A percentile compares a stretch with the other conserved stretches of the same genome.
phyloP scores from a whole-genome alignment of 2,888 invertebrate species.

The Rhaphigaster nebulosa region DNA sequence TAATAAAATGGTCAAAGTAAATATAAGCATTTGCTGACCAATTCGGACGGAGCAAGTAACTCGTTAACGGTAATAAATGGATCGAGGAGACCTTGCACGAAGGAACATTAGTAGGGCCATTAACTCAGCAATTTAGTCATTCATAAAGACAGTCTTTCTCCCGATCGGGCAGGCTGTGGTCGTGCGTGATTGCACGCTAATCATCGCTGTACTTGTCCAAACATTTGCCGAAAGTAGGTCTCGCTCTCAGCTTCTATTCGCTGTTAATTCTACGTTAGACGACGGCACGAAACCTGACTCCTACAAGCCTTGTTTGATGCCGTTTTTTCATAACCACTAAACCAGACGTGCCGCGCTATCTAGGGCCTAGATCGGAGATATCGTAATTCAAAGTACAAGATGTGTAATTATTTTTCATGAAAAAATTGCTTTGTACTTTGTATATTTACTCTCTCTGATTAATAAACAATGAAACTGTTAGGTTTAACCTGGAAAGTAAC shows the following conservation, averaged over 20 bases:
- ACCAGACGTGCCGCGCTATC: neutral
- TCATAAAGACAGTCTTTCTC: conserved; percentile 30
- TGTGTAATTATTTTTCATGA: neutral
- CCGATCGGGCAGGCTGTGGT: neutral
- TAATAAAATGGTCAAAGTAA: neutral
- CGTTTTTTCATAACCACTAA: neutral
- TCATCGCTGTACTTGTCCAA: conserved; percentile 10
- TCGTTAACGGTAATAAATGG: conserved; percentile 35
- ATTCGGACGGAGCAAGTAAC: neutral
- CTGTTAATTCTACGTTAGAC: neutral
- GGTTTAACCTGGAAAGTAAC: too few relatives aligned
- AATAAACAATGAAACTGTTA: neutral
- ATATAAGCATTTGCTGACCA: neutral
- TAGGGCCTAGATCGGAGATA: neutral
- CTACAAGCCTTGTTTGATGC: neutral
- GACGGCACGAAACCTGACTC: neutral
- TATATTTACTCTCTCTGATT: neutral
- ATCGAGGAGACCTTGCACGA: neutral
- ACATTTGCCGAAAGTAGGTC: conserved; percentile 35
- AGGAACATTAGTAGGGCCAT: conserved; percentile 3
- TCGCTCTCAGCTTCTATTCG: conserved; percentile 3
- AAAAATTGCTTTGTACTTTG: neutral
- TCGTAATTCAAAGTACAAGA: neutral
- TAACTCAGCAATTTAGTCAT: neutral
- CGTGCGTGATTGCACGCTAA: conserved; percentile 30